Percentiles rank a stretch among this genome's conserved stretches.
phyloP scores from a whole-genome alignment of 2,113 vertebrate species.

The Phrynosoma blainvillii region DNA sequence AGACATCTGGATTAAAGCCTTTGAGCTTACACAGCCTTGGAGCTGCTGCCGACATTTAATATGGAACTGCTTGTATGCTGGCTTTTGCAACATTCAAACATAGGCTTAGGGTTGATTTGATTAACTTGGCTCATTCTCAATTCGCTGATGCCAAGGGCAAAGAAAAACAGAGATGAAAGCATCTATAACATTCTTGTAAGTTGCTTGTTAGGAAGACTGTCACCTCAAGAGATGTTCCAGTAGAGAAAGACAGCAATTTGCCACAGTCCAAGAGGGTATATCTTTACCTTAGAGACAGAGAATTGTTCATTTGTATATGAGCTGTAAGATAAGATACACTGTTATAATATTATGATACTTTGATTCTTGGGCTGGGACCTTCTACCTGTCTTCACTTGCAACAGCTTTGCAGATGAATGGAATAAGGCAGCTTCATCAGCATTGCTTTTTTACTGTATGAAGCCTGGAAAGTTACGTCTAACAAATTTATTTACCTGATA shows the following conservation, averaged over 20 bases:
- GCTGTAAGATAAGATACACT: background rate
- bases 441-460: background rate
- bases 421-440: background rate
- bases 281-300: background rate
- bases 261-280: background rate
- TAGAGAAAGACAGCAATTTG: background rate
- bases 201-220: conserved; percentile 1
- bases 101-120: conserved; percentile 18
- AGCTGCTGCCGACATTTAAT: conserved; percentile 27
- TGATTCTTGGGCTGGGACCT: background rate
- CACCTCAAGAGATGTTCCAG: background rate
- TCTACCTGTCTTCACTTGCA: background rate
- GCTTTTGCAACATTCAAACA: background rate
- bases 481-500: no score
- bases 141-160: conserved; percentile 9
- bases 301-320: background rate
- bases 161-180: conserved; percentile 18
- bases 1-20: conserved; percentile 35
- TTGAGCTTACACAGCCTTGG: conserved; percentile 1
- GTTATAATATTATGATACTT: background rate
- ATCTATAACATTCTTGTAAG: background rate
- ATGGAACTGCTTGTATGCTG: background rate
- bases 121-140: conserved; percentile 36
- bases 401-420: background rate
- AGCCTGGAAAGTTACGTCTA: no score